A percentile compares a stretch with the other conserved stretches of the same genome.
Evolutionary conservation across 2,888 invertebrate genomes (phyloP).

Genomic region (Agapostemon virescens): DNA sequence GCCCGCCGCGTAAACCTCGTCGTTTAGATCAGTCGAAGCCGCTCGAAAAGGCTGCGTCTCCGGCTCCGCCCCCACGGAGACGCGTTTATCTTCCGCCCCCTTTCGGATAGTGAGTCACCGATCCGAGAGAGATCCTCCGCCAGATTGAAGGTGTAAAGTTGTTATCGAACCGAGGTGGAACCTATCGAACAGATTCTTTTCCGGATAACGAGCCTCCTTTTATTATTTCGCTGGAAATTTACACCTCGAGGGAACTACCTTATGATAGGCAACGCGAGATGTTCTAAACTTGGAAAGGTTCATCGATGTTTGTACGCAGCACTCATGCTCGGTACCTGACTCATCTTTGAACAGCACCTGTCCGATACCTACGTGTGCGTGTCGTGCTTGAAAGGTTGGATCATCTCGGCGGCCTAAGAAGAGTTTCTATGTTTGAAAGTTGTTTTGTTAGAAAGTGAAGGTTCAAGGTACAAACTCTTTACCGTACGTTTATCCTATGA

Average conservation of each 20-base stretch:
- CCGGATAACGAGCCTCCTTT: neutral
- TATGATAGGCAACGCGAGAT: neutral
- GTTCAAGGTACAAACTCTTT: neutral
- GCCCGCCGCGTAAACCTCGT: slow-evolving; percentile 68
- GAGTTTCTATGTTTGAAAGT: neutral
- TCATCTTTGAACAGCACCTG: neutral
- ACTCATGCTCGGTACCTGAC: neutral
- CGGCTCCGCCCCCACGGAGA: slow-evolving; percentile 20
- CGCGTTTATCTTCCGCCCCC: slow-evolving; percentile 58
- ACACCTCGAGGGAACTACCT: neutral
- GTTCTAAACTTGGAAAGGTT: slow-evolving; percentile 1
- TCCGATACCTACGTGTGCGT: neutral
- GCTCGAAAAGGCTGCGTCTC: slow-evolving; percentile 33
- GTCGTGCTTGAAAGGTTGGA: neutral
- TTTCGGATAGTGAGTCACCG: slow-evolving; percentile 58
- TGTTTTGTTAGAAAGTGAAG: too few relatives aligned
- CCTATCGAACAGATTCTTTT: neutral
- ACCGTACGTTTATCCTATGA: neutral
- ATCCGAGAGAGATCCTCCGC: slow-evolving; percentile 42
- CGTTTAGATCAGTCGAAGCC: slow-evolving; percentile 61
- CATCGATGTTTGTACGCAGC: neutral
- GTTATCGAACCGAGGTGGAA: slow-evolving; percentile 41
- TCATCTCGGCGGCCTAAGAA: neutral
- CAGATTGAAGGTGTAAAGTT: slow-evolving; percentile 62
- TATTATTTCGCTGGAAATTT: slow-evolving; percentile 4